phyloP scores from a whole-genome alignment of 2,888 invertebrate genomes.

The Boloria euphrosyne region DNA sequence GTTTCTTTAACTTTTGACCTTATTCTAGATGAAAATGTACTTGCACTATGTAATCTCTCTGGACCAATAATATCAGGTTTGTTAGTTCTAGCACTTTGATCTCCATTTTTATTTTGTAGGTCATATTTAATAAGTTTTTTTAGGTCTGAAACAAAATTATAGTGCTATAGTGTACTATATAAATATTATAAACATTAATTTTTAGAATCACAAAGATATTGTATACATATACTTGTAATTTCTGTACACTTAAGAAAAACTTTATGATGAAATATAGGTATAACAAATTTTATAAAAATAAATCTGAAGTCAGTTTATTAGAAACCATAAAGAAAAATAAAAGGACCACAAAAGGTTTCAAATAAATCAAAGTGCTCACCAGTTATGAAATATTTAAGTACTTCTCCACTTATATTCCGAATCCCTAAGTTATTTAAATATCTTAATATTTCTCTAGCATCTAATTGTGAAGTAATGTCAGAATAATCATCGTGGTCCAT shows the following conservation, averaged over 20 bases:
- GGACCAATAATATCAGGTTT: constrained; percentile 49
- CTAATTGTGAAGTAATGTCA: constrained; percentile 75
- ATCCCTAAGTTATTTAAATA: constrained; percentile 90
- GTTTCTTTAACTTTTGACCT: constrained; percentile 58
- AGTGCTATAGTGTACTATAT: too few species aligned
- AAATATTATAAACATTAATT: too few species aligned
- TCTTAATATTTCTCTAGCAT: constrained; percentile 87
- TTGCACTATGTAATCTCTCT: constrained; percentile 73
- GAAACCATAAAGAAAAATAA: too few species aligned
- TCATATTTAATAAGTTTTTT: constrained; percentile 86
- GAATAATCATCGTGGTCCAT: constrained; percentile 53
- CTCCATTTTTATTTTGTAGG: constrained; percentile 64
- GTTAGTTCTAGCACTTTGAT: constrained; percentile 20
- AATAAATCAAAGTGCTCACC: constrained; percentile 67
- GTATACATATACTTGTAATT: too few species aligned
- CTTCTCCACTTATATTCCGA: constrained; percentile 87
- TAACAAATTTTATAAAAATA: too few species aligned
- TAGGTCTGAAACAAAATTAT: constrained; percentile 77
- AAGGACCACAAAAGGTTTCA: too few species aligned
- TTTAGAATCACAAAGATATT: too few species aligned
- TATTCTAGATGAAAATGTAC: constrained; percentile 72
- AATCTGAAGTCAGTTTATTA: too few species aligned
- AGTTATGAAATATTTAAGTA: constrained; percentile 90
- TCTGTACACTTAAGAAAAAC: too few species aligned
- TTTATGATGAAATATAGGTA: too few species aligned